A percentile compares a stretch with the other conserved stretches of the same genome.
phyloP scores from a whole-genome alignment of 2,888 invertebrate genomes.

The Cephonodes hylas region DNA sequence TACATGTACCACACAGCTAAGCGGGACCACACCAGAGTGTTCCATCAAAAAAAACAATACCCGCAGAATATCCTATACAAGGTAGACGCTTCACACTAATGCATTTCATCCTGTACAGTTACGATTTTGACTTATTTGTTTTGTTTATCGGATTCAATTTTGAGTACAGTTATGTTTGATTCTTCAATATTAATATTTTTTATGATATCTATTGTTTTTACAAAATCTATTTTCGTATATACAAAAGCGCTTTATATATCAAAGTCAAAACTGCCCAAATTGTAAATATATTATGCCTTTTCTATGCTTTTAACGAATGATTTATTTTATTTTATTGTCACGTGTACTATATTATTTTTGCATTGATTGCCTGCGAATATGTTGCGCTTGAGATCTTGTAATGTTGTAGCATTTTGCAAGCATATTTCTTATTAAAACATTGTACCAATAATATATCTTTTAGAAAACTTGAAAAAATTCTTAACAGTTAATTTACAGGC shows the following conservation, averaged over 20 bases:
- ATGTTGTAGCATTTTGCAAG: not conserved
- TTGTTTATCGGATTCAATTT: too few relatives aligned
- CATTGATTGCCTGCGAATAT: not conserved
- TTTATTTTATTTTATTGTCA: not conserved
- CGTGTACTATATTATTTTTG: not conserved
- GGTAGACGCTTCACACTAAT: slow-evolving; percentile 47
- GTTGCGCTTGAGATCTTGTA: slow-evolving; percentile 5
- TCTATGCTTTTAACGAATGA: not conserved
- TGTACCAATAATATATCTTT: not conserved
- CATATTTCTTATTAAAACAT: not conserved
- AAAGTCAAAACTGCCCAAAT: not conserved
- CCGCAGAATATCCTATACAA: slow-evolving; percentile 77
- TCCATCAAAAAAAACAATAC: slow-evolving; percentile 77
- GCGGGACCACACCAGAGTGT: slow-evolving; percentile 70
- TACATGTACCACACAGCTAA: slow-evolving; percentile 79
- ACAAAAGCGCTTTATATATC: too few relatives aligned
- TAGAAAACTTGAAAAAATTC: too few relatives aligned
- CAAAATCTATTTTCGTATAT: too few relatives aligned
- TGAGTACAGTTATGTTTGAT: not conserved
- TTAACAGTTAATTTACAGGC: too few relatives aligned
- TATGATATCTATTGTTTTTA: too few relatives aligned
- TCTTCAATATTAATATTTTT: not conserved
- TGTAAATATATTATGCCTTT: not conserved
- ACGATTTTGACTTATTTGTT: too few relatives aligned
- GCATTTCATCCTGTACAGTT: too few relatives aligned